phyloP scores from a whole-genome alignment of 2,888 invertebrate genomes.

The Spialia ferax region DNA sequence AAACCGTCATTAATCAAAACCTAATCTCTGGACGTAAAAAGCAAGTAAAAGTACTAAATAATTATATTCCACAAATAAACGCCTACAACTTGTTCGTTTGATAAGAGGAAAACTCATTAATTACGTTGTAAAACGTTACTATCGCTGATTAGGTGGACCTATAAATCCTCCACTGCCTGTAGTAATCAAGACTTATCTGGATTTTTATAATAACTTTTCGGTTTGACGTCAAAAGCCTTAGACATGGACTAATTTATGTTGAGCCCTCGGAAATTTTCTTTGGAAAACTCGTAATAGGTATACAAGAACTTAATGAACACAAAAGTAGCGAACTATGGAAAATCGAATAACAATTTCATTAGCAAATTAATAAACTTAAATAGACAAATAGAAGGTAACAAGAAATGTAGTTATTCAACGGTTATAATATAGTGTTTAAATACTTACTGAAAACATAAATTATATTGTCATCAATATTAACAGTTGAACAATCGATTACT shows the following conservation, averaged over 20 bases:
- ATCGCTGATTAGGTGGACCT: slow-evolving; percentile 37
- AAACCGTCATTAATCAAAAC: slow-evolving; percentile 44
- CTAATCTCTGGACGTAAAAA: slow-evolving; percentile 44
- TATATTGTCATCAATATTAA: no score
- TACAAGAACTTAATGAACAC: no score
- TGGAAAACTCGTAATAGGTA: no score
- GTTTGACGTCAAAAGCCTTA: slow-evolving; percentile 26
- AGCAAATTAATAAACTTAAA: no score
- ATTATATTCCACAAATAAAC: slow-evolving; percentile 49
- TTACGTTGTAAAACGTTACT: slow-evolving; percentile 34
- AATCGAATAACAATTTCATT: no score
- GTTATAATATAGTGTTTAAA: no score
- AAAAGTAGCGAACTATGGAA: no score
- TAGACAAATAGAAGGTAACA: no score
- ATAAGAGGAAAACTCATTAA: slow-evolving; percentile 39
- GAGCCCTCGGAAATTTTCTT: neutral
- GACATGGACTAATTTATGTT: slow-evolving; percentile 18
- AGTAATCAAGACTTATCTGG: slow-evolving; percentile 34
- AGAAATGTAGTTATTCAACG: no score
- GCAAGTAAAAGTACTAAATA: slow-evolving; percentile 47
- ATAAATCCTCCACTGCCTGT: slow-evolving; percentile 38
- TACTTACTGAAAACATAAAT: no score
- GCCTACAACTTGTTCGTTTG: slow-evolving; percentile 40
- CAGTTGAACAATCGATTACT: no score
- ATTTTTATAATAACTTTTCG: slow-evolving; percentile 33